phyloP scores from a whole-genome alignment of 2,797 vertebrate species.

The Pyrrhura leucotis region DNA sequence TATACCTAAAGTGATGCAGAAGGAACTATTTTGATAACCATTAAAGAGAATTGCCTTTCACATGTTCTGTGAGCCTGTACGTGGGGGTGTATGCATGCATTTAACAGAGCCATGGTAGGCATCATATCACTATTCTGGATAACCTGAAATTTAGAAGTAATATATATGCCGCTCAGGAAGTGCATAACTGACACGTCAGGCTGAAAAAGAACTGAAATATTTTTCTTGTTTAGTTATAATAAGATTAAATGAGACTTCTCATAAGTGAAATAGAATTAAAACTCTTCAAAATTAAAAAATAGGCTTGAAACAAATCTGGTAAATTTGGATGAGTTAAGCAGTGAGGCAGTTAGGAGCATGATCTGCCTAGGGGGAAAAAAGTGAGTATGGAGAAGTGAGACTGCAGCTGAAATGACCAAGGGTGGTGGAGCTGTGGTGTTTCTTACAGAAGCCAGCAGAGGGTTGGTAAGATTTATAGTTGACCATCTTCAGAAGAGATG shows the following conservation, averaged over 20 bases:
- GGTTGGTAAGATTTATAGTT: neutral
- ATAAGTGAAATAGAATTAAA: neutral
- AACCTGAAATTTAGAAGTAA: neutral
- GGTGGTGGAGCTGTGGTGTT: neutral
- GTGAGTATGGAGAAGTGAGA: neutral
- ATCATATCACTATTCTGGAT: neutral
- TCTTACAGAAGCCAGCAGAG: neutral
- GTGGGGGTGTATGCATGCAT: neutral
- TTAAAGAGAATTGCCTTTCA: neutral
- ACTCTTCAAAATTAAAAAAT: neutral
- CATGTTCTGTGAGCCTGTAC: neutral
- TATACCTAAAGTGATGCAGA: neutral
- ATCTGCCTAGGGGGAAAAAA: neutral
- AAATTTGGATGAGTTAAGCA: neutral
- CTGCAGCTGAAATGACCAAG: neutral
- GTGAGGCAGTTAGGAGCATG: neutral
- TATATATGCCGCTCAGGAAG: neutral
- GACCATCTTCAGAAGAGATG: neutral
- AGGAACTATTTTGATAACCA: neutral
- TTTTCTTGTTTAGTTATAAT: accelerated
- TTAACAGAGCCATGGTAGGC: neutral
- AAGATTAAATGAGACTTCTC: neutral
- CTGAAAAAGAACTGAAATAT: neutral
- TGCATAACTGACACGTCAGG: neutral
- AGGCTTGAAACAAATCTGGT: neutral